phyloP scores from a whole-genome alignment of 2,797 vertebrate genomes.

The Muscicapa striata region DNA sequence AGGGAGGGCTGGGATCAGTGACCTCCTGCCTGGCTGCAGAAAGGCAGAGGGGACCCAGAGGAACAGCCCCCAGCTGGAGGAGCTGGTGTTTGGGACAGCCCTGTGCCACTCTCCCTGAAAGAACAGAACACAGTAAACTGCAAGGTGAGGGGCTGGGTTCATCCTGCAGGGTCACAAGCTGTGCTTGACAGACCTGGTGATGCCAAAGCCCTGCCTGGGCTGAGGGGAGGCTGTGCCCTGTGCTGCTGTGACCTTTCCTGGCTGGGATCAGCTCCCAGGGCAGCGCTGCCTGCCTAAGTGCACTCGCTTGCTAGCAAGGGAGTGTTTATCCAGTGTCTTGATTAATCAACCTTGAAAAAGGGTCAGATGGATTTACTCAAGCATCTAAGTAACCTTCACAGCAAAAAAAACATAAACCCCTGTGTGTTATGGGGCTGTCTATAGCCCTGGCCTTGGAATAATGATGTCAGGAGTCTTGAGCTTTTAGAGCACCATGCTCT shows the following conservation, averaged over 20 bases:
- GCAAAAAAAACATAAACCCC: background rate
- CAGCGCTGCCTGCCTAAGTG: rapidly evolving
- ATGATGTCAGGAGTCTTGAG: background rate
- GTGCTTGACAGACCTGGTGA: background rate
- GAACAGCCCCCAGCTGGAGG: background rate
- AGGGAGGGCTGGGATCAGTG: background rate
- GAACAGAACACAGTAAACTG: background rate
- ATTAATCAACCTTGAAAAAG: conserved; percentile 50
- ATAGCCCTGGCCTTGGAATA: background rate
- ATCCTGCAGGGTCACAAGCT: background rate
- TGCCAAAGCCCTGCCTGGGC: background rate
- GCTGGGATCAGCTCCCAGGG: background rate
- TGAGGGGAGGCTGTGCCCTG: background rate
- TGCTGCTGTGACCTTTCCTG: conserved; percentile 2
- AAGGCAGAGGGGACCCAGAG: background rate
- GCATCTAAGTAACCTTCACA: conserved; percentile 15
- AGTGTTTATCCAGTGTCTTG: background rate
- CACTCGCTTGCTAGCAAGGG: background rate
- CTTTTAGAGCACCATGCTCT: background rate
- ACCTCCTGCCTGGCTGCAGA: background rate
- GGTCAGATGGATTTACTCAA: conserved; percentile 32
- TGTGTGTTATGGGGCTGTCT: background rate
- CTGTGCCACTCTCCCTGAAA: background rate
- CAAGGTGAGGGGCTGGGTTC: background rate
- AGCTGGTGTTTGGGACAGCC: background rate